Base-by-base conservation (phyloP, 2,888 invertebrate genomes). In the Disparrhopalites patrizii region DNA sequence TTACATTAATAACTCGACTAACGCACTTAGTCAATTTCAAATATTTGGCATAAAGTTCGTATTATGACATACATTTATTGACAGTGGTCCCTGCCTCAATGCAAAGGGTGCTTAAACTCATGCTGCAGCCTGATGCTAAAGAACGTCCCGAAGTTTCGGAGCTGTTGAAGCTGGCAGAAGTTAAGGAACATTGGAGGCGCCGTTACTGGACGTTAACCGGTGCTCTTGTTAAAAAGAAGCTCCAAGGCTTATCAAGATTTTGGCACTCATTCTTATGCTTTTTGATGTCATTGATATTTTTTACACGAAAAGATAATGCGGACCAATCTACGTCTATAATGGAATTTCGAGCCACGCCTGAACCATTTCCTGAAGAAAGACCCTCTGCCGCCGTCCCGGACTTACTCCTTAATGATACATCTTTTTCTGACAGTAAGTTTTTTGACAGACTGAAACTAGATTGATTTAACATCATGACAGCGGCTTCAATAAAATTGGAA, bases 91-190 rank as follows among this genome's bases (percentile, higher is more conserved):
- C 85, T 15, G 70, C 77, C 50, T 83, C 84, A 40, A 76, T 86
- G 52, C 80, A 81, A 74, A 75, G 79, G 62, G 78, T 85, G 1
- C 83, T 86, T 50, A 79, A 78, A 65, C 77, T 77, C 69, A 86
- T 86, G 86, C 81, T 86, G 80, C 78, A 80, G 40, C 82, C 83
- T 1, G 81, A 85, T 75, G 81, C 82, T 4, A 71, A 70, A 15
- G 76, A 77, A 62, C 78, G 86, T 68, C 84, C 85, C 3, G 81
- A 83, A 25, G 83, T 83, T 1, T 80, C 82, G 57, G 79, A 83
- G 62, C 76, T 85, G 13, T 76, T 86, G 3, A 75, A 78, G 8
- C 78, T 82, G 70, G 80, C 78, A 13, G 76, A 72, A 56, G 76
- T 80, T n/a, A 73, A 76, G 74, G 76, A 75, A 4, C 66, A 68